Base-by-base conservation (phyloP, 2,888 invertebrate species). In the Xanthorhoe spadicearia region DNA sequence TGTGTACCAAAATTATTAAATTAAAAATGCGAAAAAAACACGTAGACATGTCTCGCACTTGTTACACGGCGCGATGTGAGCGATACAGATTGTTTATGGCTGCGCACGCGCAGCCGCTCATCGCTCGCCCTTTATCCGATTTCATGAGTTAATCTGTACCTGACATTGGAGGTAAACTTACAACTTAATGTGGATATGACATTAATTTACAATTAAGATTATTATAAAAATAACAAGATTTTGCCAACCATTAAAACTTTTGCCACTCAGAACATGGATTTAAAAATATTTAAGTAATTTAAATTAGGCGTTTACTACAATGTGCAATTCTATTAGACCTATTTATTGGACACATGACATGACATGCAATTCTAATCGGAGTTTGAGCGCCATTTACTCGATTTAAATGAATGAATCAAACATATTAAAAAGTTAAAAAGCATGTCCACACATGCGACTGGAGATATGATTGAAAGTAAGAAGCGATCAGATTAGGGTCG, bases 401-500 rank as follows among this genome's bases (percentile, higher is more conserved):
- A 32, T 32, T 32, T 32, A 32, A 32, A 23, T 23, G 35, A 38
- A 38, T 6, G 10, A 38, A 9, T 9, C 10, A 9, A 10, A 1
- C 0, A 38, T 38, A 10, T 13, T 38, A 38, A 10, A 10, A 38
- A 38, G 13, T 3, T 43, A 3, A 10, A 58, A 15, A 17, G 61
- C 48, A 59, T 63, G 61, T 81, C 81, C 77, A 76, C 68, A 68
- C 35, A 35, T 19, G 62, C 46, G 9, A 66, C 23, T 68, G 58
- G 17, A 64, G 60, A 66, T 74, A 84, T 85, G 83, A 85, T 84
- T 85, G 84, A 85, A 84, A 82, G 77, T 80, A 82, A 81, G 80
- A 79, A 82, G 77, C 78, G 82, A 86, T 86, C 87, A 86, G 87
- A 87, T 86, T 79, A 83, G 74, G 69, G 68, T 69, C 60, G 55